A percentile compares a stretch with the other conserved stretches of the same genome.
phyloP scores from a whole-genome alignment of 2,888 invertebrate species.

The Slavum lentiscoides region DNA sequence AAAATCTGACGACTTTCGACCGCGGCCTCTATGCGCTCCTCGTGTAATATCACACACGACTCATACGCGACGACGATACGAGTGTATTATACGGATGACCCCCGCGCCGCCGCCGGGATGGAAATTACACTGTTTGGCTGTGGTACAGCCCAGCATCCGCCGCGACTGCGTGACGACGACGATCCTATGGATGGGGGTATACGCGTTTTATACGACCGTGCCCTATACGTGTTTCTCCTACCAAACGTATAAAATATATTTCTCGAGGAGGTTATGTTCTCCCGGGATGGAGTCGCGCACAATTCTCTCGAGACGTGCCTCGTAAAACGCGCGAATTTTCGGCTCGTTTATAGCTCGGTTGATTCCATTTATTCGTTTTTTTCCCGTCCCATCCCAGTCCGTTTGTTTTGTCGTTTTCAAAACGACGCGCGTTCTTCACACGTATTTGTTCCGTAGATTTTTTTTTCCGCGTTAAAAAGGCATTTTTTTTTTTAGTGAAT shows the following conservation, averaged over 20 bases:
- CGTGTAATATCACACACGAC: background rate
- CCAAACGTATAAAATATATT: slow-evolving; percentile 18
- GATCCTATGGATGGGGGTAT: too few species aligned
- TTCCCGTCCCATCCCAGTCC: background rate
- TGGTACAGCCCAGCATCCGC: background rate
- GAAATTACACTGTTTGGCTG: background rate
- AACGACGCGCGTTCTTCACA: too few species aligned
- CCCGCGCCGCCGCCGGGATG: background rate
- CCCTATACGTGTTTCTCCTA: slow-evolving; percentile 40
- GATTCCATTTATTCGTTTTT: background rate
- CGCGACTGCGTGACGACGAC: background rate
- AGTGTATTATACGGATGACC: slow-evolving; percentile 6
- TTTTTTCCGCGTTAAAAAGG: too few species aligned
- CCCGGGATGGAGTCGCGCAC: background rate
- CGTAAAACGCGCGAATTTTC: slow-evolving; percentile 21
- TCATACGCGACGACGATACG: background rate
- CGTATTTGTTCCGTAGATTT: too few species aligned
- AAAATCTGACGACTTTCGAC: too few species aligned
- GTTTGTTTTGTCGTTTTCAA: too few species aligned
- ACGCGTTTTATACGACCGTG: slow-evolving; percentile 16
- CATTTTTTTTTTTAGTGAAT: too few species aligned
- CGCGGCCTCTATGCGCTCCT: too few species aligned
- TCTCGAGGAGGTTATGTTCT: too few species aligned
- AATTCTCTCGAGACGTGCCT: slow-evolving; percentile 21
- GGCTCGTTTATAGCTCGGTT: background rate